phyloP scores from a whole-genome alignment of 2,113 vertebrate genomes.

The Athene noctua region DNA sequence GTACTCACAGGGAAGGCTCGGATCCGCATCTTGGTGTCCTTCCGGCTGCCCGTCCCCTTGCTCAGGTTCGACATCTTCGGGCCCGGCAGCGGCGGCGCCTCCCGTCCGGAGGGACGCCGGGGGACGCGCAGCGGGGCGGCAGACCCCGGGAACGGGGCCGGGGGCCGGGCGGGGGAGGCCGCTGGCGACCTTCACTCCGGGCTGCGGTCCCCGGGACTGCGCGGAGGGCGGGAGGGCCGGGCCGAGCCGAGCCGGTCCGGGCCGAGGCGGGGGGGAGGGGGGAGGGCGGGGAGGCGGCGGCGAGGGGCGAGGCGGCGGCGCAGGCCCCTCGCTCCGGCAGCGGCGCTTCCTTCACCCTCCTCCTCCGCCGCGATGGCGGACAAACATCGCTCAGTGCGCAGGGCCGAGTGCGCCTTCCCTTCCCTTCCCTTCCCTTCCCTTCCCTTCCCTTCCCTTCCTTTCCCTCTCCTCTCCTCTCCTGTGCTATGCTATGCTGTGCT shows the following conservation, averaged over 20 bases:
- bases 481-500: too few species aligned
- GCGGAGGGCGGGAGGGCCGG: background rate
- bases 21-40: constrained; percentile 99
- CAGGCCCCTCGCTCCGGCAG: constrained; percentile 14
- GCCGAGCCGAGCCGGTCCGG: background rate
- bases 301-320: background rate
- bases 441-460: constrained; percentile 44
- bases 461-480: too few species aligned
- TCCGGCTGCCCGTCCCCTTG: constrained; percentile 94
- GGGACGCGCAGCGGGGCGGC: background rate
- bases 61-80: constrained; percentile 94
- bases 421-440: constrained; percentile 26
- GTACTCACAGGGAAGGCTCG: constrained; percentile 96
- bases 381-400: constrained; percentile 78
- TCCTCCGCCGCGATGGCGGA: constrained; percentile 77
- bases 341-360: constrained; percentile 45
- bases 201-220: background rate
- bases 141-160: constrained; percentile 22
- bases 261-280: background rate
- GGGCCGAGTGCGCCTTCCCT: constrained; percentile 66
- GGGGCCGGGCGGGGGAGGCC: background rate
- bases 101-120: background rate
- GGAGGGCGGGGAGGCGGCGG: background rate
- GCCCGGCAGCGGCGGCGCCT: constrained; percentile 47
- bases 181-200: constrained; percentile 60